Evolutionary conservation across 2,113 vertebrate species (phyloP).

Genomic region (cattle (Bos taurus)): ARS-UCD2.0 NC_037351.1:43540501-43541000

Average conservation of each 20-base stretch:
- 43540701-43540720: background rate
- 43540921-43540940: background rate
- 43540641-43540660: background rate
- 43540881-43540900: no score
- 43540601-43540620: background rate
- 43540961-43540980: slow-evolving; percentile 77
- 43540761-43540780: background rate
- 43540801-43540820: background rate
- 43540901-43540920: background rate
- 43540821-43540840: background rate
- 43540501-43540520: no score
- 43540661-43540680: background rate
- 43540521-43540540: no score
- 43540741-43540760: background rate
- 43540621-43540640: background rate
- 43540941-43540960: background rate
- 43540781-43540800: background rate
- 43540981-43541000: background rate
- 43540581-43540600: background rate
- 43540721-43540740: background rate
- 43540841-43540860: background rate
- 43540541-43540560: background rate
- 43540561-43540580: background rate
- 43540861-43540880: background rate
- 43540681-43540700: background rate